Base-by-base conservation (phyloP, 2,113 vertebrate genomes). In the Lampris megalopsis region DNA sequence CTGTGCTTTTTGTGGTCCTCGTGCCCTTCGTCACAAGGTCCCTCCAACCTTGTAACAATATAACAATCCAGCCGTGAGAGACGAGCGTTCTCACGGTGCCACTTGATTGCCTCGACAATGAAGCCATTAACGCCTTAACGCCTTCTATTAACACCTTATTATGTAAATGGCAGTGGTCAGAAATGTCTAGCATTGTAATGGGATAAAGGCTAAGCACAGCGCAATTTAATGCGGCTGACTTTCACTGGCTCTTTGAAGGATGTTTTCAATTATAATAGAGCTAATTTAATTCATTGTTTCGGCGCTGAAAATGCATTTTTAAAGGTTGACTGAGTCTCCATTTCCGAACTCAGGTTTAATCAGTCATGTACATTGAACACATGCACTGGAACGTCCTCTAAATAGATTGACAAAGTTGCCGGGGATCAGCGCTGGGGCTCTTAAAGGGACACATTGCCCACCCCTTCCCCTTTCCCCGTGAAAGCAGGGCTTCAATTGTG, bases 251-350 rank as follows among this genome's bases (percentile, higher is more conserved):
- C 82, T 85, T 88, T 95, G 94, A 94, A 94, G 90, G 89, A 94
- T 94, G 89, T 91, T 92, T 94, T 94, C 93, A 94, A 93, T 94
- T 94, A 94, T 81, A 92, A 89, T 68, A 7, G 54, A 79, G 90
- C 88, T 94, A 89, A 94, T 94, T 92, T 92, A 91, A 94, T 92
- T 92, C 92, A 91, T 91, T 93, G 91, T 91, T 94, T 91, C 89
- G 24, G 48, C 79, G 89, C 88, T 88, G 92, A 90, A 93, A 93
- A 91, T 91, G 88, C 90, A 90, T 92, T 92, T 91, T 92, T 93
- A 92, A 93, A 92, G 92, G 86, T 88, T 92, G 83, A 90, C 91
- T 92, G 90, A 82, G 79, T 92, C 81, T 85, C 91, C 84, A 87
- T 92, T 91, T 89, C 87, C 84, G 86, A 92, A 86, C 88, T 88